A percentile compares a stretch with the other conserved stretches of the same genome.
Conservation (phyloP, 2,113 vertebrate species). For the Cololabis saira region DNA sequence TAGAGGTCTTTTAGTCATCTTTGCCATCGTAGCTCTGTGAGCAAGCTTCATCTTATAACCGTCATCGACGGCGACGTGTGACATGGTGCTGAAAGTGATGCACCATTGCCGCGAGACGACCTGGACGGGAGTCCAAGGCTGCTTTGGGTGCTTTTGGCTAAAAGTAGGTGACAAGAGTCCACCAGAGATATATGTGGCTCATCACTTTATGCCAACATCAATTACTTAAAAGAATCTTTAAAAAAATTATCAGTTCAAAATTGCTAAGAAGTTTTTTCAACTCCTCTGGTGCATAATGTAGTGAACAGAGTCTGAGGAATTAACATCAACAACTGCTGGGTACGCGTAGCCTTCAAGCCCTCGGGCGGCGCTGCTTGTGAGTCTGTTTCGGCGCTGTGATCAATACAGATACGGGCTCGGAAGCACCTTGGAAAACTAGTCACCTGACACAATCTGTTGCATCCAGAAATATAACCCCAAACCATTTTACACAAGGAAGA, state of each 20-base stretch:
- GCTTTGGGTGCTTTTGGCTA: no score
- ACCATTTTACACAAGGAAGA: not conserved
- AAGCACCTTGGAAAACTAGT: not conserved
- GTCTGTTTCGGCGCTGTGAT: not conserved
- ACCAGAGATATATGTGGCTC: no score
- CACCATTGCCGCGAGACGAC: no score
- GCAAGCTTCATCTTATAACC: no score
- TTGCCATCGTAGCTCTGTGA: no score
- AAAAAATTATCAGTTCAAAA: not conserved
- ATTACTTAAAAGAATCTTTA: not conserved
- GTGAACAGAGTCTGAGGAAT: not conserved
- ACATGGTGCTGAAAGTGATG: no score
- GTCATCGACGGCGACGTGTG: no score
- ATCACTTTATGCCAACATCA: no score
- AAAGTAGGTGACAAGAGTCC: no score
- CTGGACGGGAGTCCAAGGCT: no score
- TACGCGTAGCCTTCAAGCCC: not conserved
- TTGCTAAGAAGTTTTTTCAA: not conserved
- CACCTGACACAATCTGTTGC: not conserved
- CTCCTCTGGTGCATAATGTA: not conserved
- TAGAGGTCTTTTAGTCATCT: no score
- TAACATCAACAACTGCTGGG: not conserved
- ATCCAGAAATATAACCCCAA: not conserved
- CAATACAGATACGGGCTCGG: not conserved
- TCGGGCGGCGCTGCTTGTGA: not conserved